Conservation (phyloP, 2,113 vertebrate species). For the Glaucomys volans region DNA sequence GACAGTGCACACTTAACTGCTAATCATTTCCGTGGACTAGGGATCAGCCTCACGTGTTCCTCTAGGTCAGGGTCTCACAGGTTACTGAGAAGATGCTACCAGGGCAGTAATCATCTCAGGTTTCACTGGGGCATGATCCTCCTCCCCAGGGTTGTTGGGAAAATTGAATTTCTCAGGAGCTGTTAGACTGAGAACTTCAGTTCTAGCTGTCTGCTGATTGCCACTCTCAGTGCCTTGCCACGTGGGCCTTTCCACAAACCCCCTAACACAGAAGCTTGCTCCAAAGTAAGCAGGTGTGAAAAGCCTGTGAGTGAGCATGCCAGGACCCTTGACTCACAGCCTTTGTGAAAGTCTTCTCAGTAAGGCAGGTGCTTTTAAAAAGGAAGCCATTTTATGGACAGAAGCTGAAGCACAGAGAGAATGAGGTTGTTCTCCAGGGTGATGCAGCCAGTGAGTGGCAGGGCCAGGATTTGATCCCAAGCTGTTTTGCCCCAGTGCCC, state of each 20-base stretch:
- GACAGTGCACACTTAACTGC: not conserved
- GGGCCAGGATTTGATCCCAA: not conserved
- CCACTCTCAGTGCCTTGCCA: not conserved
- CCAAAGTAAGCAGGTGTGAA: not conserved
- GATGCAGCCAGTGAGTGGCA: not conserved
- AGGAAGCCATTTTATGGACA: not conserved
- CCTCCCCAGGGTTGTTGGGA: not conserved
- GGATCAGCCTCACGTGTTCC: not conserved
- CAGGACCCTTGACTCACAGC: accelerated
- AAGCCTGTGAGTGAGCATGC: not conserved
- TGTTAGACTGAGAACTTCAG: not conserved
- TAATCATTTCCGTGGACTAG: not conserved
- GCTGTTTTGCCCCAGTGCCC: not conserved
- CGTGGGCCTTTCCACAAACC: accelerated
- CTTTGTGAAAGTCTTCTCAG: not conserved
- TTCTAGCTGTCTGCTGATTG: not conserved
- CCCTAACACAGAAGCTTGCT: accelerated
- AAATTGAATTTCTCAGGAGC: not conserved
- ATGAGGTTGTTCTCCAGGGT: too few species aligned
- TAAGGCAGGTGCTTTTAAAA: not conserved
- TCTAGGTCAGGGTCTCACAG: not conserved
- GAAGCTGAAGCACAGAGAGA: not conserved
- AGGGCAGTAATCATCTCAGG: not conserved
- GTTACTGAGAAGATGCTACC: not conserved
- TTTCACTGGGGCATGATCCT: accelerated